phyloP scores from a whole-genome alignment of 2,797 vertebrate species.

The Todus mexicanus region DNA sequence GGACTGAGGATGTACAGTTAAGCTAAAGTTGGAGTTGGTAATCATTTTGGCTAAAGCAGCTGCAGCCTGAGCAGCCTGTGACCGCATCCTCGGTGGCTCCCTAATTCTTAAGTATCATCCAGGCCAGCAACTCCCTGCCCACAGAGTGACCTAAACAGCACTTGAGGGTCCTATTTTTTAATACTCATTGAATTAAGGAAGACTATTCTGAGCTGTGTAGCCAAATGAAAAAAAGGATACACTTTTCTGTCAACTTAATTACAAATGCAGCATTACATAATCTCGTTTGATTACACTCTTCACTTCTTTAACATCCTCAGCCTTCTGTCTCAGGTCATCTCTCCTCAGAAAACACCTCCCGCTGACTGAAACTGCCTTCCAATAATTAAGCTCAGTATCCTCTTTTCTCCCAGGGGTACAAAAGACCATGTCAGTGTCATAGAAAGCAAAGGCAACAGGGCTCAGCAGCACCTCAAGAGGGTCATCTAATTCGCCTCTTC shows the following conservation, averaged over 20 bases:
- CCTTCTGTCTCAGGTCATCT: not conserved
- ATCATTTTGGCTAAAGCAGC: not conserved
- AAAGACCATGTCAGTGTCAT: not conserved
- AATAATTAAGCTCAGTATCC: not conserved
- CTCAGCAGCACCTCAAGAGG: slow-evolving; percentile 28
- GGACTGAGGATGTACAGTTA: not conserved
- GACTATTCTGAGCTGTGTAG: not conserved
- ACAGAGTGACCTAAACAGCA: not conserved
- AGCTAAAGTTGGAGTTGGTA: not conserved
- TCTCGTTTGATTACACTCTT: slow-evolving; percentile 13
- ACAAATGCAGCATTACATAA: slow-evolving; percentile 17
- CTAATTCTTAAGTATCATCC: not conserved
- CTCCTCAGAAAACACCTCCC: not conserved
- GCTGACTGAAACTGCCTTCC: not conserved
- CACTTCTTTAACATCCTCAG: not conserved
- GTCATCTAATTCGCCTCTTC: not conserved
- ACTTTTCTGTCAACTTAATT: not conserved
- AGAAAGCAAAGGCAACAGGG: slow-evolving; percentile 38
- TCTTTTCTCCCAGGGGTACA: not conserved
- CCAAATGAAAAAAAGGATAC: not conserved
- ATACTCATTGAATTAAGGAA: not conserved
- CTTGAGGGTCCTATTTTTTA: not conserved
- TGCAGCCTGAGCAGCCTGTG: not conserved
- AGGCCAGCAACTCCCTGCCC: not conserved
- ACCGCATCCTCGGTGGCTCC: not conserved